phyloP scores from a whole-genome alignment of 1,140 invertebrate species.

The Grapholita molesta region DNA sequence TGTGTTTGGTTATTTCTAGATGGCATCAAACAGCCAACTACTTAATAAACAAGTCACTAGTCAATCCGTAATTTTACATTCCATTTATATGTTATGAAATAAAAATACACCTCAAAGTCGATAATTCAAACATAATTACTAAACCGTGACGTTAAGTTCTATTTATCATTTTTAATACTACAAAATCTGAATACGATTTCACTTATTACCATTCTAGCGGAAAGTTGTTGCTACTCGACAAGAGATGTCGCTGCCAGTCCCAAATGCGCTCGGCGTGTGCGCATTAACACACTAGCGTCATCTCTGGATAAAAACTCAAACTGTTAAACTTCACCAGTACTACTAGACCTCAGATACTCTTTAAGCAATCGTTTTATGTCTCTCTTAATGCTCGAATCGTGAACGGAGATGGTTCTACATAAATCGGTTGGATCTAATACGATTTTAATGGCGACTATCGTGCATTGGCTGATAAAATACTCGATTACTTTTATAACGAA shows the following conservation, averaged over 20 bases:
- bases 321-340: constrained; percentile 21
- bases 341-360: constrained; percentile 25
- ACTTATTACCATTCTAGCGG: background rate
- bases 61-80: no score
- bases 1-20: background rate
- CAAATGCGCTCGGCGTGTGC: constrained; percentile 30
- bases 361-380: background rate
- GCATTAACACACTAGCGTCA: constrained; percentile 34
- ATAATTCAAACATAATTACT: no score
- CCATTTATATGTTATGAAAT: no score
- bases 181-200: background rate
- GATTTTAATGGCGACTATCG: constrained; percentile 59
- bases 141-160: no score
- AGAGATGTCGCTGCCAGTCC: constrained; percentile 47
- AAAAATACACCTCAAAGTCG: no score
- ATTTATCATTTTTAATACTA: no score
- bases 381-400: background rate
- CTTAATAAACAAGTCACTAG: background rate
- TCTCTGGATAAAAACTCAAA: constrained; percentile 24
- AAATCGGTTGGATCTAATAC: constrained; percentile 47
- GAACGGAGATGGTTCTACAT: constrained; percentile 17
- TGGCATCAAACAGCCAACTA: background rate
- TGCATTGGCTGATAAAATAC: constrained; percentile 42
- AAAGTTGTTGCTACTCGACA: constrained; percentile 31
- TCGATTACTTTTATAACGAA: constrained; percentile 59